Base-by-base conservation (phyloP, 2,113 vertebrate species). In the Channa argus region DNA sequence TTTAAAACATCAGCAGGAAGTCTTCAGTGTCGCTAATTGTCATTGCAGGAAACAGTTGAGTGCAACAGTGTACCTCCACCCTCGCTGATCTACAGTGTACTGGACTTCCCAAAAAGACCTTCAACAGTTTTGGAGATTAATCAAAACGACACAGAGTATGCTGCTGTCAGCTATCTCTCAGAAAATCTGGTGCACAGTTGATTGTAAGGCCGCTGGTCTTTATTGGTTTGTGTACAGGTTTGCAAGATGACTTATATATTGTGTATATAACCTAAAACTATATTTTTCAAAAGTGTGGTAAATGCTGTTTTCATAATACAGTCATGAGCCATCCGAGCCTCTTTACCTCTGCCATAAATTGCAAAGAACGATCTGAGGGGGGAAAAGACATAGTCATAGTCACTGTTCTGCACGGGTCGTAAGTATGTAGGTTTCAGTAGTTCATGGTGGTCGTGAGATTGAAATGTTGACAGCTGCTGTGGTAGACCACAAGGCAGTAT, bases 91-190 rank as follows among this genome's bases (percentile, higher is more conserved):
- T 92, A 90, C 82, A 91, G 91, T 0, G 55, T 92, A 49, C 65
- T 90, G 77, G 81, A 92, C 75, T 91, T 92, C 68, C 80, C 91
- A 9, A 87, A 74, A 64, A 91, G 84, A 73, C 8, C 62, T 7
- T 3, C 51, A 0, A n/a, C 54, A 6, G 53, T 46, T 46, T 4
- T 71, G 37, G 71, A 78, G 15, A 5, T 60, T 0, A 43, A 51
- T 51, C 47, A 60, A 13, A 62, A 6, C 67, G 79, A 80, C 0
- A 83, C 82, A 2, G 80, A 88, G 37, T 92, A 91, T 1, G 84
- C 86, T 33, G 56, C 56, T 1, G 69, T 90, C 74, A 74, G 63
- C 38, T 85, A 81, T 66, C 62, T 68, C 7, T 3, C 69, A 14
- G 56, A 86, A 4, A 56, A 62, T 49, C 49, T 70, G 68, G 73